Base-by-base conservation (phyloP, 30 jellyfish, hydroid and myxozoan species). In the Sanderia malayensis region DNA sequence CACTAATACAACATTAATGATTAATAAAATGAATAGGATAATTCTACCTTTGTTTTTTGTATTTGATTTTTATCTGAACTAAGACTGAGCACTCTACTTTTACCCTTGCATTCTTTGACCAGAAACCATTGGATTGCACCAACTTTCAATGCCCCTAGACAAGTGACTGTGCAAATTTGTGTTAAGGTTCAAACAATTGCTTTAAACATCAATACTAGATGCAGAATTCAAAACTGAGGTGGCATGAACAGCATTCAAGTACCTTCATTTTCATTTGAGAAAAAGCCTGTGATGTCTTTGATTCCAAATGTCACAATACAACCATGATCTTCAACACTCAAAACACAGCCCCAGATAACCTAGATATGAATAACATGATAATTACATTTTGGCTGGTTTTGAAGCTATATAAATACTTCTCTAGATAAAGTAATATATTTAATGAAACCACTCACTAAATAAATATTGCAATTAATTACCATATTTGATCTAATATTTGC, bases 261-360 rank as follows among this genome's bases (percentile, higher is more conserved):
- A 76, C 82, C 76, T 79, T 31, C 24, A 17, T 57, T 27, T 20
- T 62, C 33, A n/a, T 67, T 69, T 32, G 94, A 77, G 24, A 78
- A 41, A 60, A 90, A 90, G 19, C 96, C 96, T 31, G 61, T 21
- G 27, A 71, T 27, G 18, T 63, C 88, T 61, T 89, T 80, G 17
- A 45, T 20, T 22, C 96, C 96, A 77, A 83, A 71, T 32, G 98
- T 76, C 0, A 90, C 52, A 23, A 72, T 66, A 52, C 74, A 76
- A 2, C 98, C 98, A 73, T 90, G 98, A 71, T 90, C 98, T 60
- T 90, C 98, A 4, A 83, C 68, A 32, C 95, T 73, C 7, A 67
- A 61, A 21, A 84, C 88, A 58, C 34, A 64, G 2, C 98, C 98
- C 98, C 98, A 90, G 11, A 79, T 46, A 31, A 32, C 73, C 91